Evolutionary conservation across 2,797 vertebrate species (phyloP), one percentile per base, ranked within the genome.

Genomic region (Masticophis lateralis): DNA sequence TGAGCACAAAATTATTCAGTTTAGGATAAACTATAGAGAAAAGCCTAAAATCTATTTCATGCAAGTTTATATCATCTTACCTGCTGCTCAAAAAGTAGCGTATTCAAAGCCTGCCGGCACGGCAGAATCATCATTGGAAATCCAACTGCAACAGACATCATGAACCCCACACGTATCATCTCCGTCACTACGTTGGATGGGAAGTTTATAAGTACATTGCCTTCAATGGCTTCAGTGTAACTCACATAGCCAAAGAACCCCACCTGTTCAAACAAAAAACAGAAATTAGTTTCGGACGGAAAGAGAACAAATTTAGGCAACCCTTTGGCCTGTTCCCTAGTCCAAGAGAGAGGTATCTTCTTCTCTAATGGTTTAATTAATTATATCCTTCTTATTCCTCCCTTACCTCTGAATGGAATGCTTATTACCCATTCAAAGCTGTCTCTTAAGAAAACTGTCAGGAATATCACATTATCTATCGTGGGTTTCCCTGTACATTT

Each of bases 61-160:
- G 13, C 14, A 79, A 61, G 9, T 86, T 92, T 63, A 25, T 2
- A 27, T 51, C 47, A 1, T 57, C 96, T 95, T 91, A 99, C 99
- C 99, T 99, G 99, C 97, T 99, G 99, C 97, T 99, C 99, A 66
- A 99, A 99, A 25, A 99, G 98, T 97, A 99, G 98, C 14, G 99
- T 99, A 98, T 99, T 99, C 94, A 99, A 97, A 12, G 99, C 99
- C 98, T 99, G 99, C 47, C 99, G 98, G 96, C 99, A 99, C 0
- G 99, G 99, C 91, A 99, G 97, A 95, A 99, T 99, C 99, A 99
- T 99, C 99, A 99, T 99, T 1, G 99, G 99, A 94, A 99, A 99
- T 12, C 99, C 99, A 61, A 99, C 98, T 0, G 99, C 99, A 97
- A 99, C 99, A 0, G 99, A 99, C 99, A 99, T 99, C 98, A 99